Percentiles rank a stretch among this genome's conserved stretches.
Evolutionary conservation across 2,113 vertebrate species (phyloP).

Genomic region (Crotophaga sulcirostris): DNA sequence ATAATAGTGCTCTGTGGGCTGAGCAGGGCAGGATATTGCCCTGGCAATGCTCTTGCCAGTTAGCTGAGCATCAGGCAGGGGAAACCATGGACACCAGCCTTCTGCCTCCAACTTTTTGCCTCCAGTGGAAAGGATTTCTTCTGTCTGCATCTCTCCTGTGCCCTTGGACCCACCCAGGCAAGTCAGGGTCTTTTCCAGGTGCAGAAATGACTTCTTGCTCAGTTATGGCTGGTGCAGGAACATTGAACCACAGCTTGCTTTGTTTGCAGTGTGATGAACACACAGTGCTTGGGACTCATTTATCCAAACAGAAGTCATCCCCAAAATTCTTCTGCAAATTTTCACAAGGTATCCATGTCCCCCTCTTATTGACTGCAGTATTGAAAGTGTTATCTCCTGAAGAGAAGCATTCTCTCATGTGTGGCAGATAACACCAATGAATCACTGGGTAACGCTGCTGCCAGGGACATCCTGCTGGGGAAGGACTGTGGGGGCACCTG

Average conservation of each 20-base stretch:
- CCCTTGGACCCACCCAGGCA: neutral
- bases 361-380: neutral
- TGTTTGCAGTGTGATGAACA: neutral
- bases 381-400: neutral
- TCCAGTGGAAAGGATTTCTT: neutral
- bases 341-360: neutral
- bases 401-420: accelerated
- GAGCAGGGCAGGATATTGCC: conserved; percentile 2
- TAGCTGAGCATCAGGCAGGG: neutral
- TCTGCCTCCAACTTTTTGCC: neutral
- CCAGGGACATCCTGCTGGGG: neutral
- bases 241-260: neutral
- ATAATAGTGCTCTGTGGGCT: neutral
- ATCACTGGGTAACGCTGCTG: neutral
- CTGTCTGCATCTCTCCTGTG: neutral
- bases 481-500: neutral
- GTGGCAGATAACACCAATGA: neutral
- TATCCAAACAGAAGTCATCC: neutral
- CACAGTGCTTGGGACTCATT: neutral
- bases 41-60: neutral
- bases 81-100: accelerated
- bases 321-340: neutral
- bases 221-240: neutral
- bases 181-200: neutral
- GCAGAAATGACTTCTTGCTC: neutral